Conservation (phyloP, 1,140 invertebrate species). For the Drosophila elegans region DNA sequence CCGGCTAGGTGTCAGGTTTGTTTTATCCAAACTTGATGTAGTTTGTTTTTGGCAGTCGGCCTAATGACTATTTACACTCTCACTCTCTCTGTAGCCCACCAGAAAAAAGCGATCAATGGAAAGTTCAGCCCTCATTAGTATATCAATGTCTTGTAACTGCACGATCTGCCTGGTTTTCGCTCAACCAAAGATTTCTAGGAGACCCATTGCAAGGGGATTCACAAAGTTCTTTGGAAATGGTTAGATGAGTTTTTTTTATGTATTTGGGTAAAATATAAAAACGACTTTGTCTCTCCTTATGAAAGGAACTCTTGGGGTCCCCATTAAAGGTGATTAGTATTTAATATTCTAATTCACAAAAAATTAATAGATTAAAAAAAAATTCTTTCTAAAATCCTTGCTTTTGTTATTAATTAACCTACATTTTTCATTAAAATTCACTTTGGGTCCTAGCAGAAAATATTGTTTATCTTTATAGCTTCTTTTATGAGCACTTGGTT, state of each 20-base stretch:
- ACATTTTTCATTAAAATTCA: too few species aligned
- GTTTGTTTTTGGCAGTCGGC: conserved; percentile 73
- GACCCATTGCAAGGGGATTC: conserved; percentile 1
- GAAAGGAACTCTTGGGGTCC: background rate
- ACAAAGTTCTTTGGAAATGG: background rate
- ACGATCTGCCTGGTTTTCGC: conserved; percentile 47
- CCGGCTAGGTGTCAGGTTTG: conserved; percentile 54
- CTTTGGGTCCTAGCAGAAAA: too few species aligned
- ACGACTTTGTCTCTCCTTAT: too few species aligned
- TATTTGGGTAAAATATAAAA: background rate
- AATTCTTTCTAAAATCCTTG: too few species aligned
- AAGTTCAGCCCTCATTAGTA: conserved; percentile 66
- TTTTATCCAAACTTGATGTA: conserved; percentile 65
- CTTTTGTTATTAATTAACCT: too few species aligned
- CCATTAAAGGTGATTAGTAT: background rate
- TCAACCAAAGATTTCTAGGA: conserved; percentile 15
- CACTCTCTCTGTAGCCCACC: conserved; percentile 19
- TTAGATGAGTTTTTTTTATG: background rate
- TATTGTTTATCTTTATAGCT: background rate
- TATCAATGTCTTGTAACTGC: conserved; percentile 62
- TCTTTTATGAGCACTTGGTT: background rate
- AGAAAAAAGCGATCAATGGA: conserved; percentile 48
- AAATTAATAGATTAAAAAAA: too few species aligned
- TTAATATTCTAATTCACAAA: too few species aligned
- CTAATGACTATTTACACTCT: conserved; percentile 68